Evolutionary conservation across 2,888 invertebrate genomes (phyloP).

Genomic region (Lutraria lutraria): DNA sequence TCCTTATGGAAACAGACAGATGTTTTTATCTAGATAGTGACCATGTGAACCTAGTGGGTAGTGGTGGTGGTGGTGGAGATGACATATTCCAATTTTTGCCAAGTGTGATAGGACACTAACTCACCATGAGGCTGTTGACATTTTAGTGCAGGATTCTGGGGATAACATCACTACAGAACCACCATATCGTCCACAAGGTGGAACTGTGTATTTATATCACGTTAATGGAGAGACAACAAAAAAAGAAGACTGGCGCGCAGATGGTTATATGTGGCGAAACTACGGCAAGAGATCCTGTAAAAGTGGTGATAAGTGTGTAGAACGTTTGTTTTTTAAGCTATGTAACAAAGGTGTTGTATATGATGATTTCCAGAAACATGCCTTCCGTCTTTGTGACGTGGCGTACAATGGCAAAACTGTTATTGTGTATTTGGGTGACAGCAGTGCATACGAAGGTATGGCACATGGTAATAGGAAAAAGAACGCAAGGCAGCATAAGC

Average conservation of each 20-base stretch:
- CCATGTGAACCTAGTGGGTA: no score
- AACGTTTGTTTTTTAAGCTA: slow-evolving; percentile 28
- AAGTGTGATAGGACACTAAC: background rate
- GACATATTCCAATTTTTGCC: background rate
- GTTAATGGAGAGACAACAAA: slow-evolving; percentile 34
- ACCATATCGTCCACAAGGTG: no score
- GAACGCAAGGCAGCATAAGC: slow-evolving; percentile 9
- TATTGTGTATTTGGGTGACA: slow-evolving; percentile 18
- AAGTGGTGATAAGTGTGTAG: background rate
- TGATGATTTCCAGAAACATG: slow-evolving; percentile 28
- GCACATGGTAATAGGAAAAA: slow-evolving; percentile 12
- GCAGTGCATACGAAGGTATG: background rate
- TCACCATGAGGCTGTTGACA: no score
- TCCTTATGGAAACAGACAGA: no score
- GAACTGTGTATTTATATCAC: background rate
- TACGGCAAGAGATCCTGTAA: slow-evolving; percentile 10
- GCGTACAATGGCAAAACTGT: slow-evolving; percentile 19
- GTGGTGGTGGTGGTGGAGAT: background rate
- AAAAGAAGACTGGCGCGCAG: slow-evolving; percentile 48
- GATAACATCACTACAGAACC: no score
- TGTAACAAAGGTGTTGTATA: background rate
- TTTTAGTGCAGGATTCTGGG: no score
- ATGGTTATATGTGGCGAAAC: slow-evolving; percentile 32
- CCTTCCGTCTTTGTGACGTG: background rate
- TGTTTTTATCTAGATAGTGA: no score